Evolutionary conservation across 2,888 invertebrate genomes (phyloP), one percentile per base, ranked within the genome.

Genomic region (Fissipunctia ypsillon): DNA sequence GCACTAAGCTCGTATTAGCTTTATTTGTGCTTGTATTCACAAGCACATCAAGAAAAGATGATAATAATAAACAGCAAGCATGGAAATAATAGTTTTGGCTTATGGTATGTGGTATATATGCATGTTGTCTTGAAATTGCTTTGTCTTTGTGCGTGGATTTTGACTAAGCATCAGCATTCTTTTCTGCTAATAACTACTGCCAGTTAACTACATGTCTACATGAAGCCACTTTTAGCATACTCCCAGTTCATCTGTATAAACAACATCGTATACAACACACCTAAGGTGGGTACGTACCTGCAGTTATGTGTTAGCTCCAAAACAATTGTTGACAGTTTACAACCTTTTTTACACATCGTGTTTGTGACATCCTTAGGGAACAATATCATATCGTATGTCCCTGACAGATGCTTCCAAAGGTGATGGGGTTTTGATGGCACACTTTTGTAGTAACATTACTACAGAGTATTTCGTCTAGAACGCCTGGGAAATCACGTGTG

Each of bases 331-430:
- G 28, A 31, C 3, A 56, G 54, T 57, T 59, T 45, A 72, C 25
- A 31, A 41, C n/a, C 28, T 43, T 61, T 67, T 66, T 45, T 25
- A 50, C 38, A 41, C 25, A 14, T 41, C 38, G 3, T 14, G 41
- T 75, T 35, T 43, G 69, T 52, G 80, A n/a, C 81, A 80, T 65
- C 87, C 85, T 81, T 88, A 50, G 56, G 41, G 77, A 69, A 69
- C 63, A 79, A 81, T 82, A 80, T 81, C 65, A 75, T 73, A 70
- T 71, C 68, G 38, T 66, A 76, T 78, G 87, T 78, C 74, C 78
- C 73, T 78, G 88, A 87, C 87, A 88, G 86, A 81, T 87, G 88
- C 59, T 59, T 76, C 73, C 57, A 31, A 45, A 63, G 43, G 77
- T 59, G 77, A 86, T 79, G 74, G 56, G 76, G 74, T 81, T 86